Percentiles rank a stretch among this genome's conserved stretches.
Evolutionary conservation across 2,113 vertebrate species (phyloP).

Genomic region (Oreochromis niloticus): DNA sequence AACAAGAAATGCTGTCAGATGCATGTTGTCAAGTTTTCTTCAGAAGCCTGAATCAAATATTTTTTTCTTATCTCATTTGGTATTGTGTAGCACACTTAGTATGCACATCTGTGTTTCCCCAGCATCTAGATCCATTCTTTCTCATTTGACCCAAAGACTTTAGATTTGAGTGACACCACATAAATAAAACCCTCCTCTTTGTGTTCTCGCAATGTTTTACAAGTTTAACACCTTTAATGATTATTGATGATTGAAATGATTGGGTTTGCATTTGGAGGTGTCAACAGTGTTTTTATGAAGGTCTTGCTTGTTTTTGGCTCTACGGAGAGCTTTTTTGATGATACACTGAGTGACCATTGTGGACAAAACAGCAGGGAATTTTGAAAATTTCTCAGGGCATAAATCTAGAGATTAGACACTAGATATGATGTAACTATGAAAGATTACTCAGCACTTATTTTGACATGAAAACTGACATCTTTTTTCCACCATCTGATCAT

Average conservation of each 20-base stretch:
- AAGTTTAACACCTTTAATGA: neutral
- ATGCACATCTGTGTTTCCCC: neutral
- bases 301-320: neutral
- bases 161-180: neutral
- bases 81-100: neutral
- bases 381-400: fast-evolving
- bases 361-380: neutral
- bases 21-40: neutral
- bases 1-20: fast-evolving
- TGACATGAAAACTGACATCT: fast-evolving
- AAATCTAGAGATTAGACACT: neutral
- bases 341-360: neutral
- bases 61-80: neutral
- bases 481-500: neutral
- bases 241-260: neutral
- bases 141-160: neutral
- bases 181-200: neutral
- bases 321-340: fast-evolving
- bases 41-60: neutral
- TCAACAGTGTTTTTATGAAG: fast-evolving
- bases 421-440: neutral
- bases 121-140: neutral
- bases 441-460: neutral
- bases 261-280: neutral
- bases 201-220: neutral